Conservation (phyloP, 2,888 invertebrate genomes). For the Sisyra terminalis region DNA sequence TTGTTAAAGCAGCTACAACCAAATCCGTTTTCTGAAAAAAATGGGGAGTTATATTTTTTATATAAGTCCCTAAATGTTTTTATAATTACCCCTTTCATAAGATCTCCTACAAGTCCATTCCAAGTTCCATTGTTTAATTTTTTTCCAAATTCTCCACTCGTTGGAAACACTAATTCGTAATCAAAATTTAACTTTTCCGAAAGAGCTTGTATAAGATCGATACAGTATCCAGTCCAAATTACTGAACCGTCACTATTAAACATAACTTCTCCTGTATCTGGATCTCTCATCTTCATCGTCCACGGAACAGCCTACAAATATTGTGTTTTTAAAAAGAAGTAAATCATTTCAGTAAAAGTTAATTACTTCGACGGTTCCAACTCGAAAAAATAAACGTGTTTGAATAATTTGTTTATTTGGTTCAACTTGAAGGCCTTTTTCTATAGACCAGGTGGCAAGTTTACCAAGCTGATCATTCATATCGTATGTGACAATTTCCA, state of each 20-base stretch:
- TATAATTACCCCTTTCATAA: constrained; percentile 49
- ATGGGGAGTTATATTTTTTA: no score
- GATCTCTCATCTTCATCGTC: constrained; percentile 46
- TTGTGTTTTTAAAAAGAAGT: no score
- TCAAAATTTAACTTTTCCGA: constrained; percentile 63
- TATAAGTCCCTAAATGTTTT: neutral
- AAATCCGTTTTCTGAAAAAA: constrained; percentile 62
- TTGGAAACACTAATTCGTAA: constrained; percentile 58
- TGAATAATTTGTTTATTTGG: constrained; percentile 37
- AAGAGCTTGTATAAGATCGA: constrained; percentile 59
- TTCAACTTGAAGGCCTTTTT: constrained; percentile 19
- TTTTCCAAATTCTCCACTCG: constrained; percentile 47
- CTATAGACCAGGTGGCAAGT: constrained; percentile 24
- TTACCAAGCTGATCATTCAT: no score
- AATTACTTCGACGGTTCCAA: constrained; percentile 56
- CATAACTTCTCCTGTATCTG: constrained; percentile 33
- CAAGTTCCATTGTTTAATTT: constrained; percentile 44
- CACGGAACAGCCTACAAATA: constrained; percentile 57
- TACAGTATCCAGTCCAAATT: constrained; percentile 67
- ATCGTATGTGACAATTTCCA: no score
- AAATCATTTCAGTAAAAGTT: no score
- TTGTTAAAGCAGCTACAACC: constrained; percentile 64
- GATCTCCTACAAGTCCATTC: constrained; percentile 72
- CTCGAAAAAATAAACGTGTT: constrained; percentile 51
- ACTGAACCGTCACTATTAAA: constrained; percentile 35